phyloP scores from a whole-genome alignment of 2,888 invertebrate species.

The Camptogramma bilineatum region DNA sequence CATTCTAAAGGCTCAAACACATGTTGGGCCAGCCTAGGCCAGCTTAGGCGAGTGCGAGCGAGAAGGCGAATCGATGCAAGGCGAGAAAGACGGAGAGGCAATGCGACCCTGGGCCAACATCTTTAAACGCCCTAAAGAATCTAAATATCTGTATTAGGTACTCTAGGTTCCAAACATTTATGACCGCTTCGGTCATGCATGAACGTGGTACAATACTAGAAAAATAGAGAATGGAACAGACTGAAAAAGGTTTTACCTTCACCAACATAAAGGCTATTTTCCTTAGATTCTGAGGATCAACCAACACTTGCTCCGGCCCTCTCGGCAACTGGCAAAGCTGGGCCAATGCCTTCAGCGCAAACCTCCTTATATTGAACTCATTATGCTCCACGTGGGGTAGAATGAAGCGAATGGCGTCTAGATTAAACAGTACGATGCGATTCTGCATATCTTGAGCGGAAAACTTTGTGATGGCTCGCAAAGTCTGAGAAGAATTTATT shows the following conservation, averaged over 20 bases:
- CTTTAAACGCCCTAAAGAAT: no score
- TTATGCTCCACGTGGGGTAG: constrained; percentile 70
- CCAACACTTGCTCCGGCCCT: constrained; percentile 77
- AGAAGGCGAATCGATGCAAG: no score
- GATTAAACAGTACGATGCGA: constrained; percentile 62
- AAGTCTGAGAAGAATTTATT: constrained; percentile 57
- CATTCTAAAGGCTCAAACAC: no score
- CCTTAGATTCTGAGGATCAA: constrained; percentile 66
- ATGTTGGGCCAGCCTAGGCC: no score
- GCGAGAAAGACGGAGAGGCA: no score
- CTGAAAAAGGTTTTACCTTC: constrained; percentile 60
- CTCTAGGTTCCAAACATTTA: no score
- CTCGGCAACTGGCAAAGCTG: constrained; percentile 78
- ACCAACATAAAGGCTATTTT: constrained; percentile 71
- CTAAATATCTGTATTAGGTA: no score
- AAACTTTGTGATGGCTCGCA: constrained; percentile 78
- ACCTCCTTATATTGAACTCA: constrained; percentile 76
- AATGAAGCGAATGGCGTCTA: constrained; percentile 68
- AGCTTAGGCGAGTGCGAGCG: no score
- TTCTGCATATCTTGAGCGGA: constrained; percentile 72
- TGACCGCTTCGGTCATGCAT: no score
- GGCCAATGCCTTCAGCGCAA: constrained; percentile 81
- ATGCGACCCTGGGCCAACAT: no score
- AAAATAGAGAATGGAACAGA: not conserved
- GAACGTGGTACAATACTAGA: not conserved